Percentiles rank a stretch among this genome's conserved stretches.
phyloP scores from a whole-genome alignment of 2,888 invertebrate genomes.

The Papilio protenor region DNA sequence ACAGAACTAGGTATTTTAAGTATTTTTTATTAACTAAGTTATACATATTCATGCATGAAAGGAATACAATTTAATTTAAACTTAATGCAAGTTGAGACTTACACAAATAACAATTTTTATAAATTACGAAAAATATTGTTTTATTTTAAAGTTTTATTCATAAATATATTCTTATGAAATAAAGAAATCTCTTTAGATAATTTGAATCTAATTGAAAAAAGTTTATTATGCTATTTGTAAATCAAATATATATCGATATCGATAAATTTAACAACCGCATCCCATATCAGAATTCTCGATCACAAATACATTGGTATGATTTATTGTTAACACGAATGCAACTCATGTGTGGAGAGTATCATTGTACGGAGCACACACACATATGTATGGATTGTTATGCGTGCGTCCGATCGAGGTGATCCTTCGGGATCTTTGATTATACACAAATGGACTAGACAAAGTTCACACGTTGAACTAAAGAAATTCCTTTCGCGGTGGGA shows the following conservation, averaged over 20 bases:
- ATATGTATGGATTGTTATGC: constrained; percentile 58
- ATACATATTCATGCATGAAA: too few relatives aligned
- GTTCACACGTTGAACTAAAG: constrained; percentile 28
- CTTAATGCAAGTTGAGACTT: too few relatives aligned
- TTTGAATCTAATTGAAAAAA: neutral
- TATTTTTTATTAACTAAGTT: too few relatives aligned
- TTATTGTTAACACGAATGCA: constrained; percentile 79
- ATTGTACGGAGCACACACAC: constrained; percentile 63
- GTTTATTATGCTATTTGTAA: constrained; percentile 21
- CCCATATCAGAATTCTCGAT: constrained; percentile 60
- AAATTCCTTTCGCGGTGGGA: neutral
- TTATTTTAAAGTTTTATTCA: neutral
- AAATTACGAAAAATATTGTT: neutral
- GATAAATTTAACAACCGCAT: constrained; percentile 46
- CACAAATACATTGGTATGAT: constrained; percentile 83
- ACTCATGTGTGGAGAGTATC: constrained; percentile 76
- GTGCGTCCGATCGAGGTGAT: constrained; percentile 60
- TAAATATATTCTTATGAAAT: neutral
- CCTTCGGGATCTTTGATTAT: constrained; percentile 54
- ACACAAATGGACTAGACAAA: neutral
- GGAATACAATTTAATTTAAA: too few relatives aligned
- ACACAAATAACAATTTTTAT: too few relatives aligned
- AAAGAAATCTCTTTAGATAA: neutral
- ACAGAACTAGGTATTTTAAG: too few relatives aligned
- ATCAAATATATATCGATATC: constrained; percentile 39